These are phyloP conservation scores for Macrostomum cliftonense DNA, from an alignment of 2,888 invertebrate species.

Conservation along the genomic window DNA sequence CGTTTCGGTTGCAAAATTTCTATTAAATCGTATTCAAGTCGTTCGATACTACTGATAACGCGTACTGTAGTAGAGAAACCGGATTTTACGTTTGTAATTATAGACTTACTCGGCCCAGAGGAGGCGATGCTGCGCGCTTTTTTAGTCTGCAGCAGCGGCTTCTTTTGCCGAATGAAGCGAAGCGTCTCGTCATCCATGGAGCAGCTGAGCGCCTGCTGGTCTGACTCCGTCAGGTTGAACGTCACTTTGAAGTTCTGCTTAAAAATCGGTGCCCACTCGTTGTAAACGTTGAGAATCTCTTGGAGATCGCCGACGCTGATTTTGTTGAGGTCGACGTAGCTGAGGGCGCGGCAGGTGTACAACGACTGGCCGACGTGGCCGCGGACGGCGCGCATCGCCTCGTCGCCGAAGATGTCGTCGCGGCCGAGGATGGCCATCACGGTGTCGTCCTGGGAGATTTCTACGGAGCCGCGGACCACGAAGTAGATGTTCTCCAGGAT, in stretches of 20 bases:
- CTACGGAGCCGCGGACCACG: conserved; percentile 34
- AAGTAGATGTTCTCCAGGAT: conserved; percentile 35
- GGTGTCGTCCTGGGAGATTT: conserved; percentile 32
- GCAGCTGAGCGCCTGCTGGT: conserved; percentile 21
- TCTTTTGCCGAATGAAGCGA: conserved; percentile 29
- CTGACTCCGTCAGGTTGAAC: conserved; percentile 29
- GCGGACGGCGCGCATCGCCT: conserved; percentile 20
- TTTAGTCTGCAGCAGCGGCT: conserved; percentile 30
- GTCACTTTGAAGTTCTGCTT: conserved; percentile 28
- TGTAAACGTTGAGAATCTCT: conserved; percentile 31
- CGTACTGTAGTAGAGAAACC: too few relatives aligned
- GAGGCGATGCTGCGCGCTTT: background rate
- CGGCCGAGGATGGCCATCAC: conserved; percentile 37
- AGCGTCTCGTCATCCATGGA: conserved; percentile 32
- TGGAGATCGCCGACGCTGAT: conserved; percentile 29
- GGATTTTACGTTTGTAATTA: too few relatives aligned
- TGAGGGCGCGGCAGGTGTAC: conserved; percentile 31
- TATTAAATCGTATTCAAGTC: too few relatives aligned
- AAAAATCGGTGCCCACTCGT: conserved; percentile 33
- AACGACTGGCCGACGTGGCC: conserved; percentile 24
- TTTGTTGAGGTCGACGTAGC: conserved; percentile 35
- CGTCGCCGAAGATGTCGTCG: conserved; percentile 36
- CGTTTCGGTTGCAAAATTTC: too few relatives aligned
- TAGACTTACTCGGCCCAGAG: conserved; percentile 1
- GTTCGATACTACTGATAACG: too few relatives aligned